phyloP scores from a whole-genome alignment of 2,797 vertebrate species.

The Myotis myotis region DNA sequence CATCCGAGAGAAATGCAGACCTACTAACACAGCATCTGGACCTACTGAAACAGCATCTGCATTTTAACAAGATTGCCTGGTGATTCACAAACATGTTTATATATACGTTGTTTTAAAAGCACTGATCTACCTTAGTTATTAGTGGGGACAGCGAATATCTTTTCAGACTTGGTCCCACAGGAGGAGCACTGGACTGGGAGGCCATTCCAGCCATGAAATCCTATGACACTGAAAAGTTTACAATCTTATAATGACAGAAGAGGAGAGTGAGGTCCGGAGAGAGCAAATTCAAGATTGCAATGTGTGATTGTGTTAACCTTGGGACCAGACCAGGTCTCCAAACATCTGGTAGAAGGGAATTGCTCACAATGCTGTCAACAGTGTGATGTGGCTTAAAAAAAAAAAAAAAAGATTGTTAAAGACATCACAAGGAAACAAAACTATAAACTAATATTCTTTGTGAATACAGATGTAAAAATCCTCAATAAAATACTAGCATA shows the following conservation, averaged over 20 bases:
- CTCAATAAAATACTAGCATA: constrained; percentile 34
- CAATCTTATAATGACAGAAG: not conserved
- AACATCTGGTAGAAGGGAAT: not conserved
- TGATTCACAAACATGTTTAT: not conserved
- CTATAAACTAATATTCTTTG: not conserved
- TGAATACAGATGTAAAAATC: not conserved
- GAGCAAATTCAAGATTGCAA: not conserved
- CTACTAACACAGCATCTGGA: not conserved
- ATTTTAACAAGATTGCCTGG: not conserved
- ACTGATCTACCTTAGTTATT: not conserved
- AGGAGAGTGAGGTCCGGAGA: not conserved
- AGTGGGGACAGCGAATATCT: not conserved
- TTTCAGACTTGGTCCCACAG: not conserved
- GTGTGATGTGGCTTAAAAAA: not conserved
- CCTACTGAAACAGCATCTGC: not conserved
- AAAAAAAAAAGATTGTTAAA: not conserved
- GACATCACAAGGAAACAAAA: constrained; percentile 27
- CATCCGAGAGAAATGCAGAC: not conserved
- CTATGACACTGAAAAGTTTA: not conserved
- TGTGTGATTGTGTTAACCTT: not conserved
- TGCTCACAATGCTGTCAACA: not conserved
- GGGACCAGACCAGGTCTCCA: not conserved
- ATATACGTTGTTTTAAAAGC: not conserved
- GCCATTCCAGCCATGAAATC: not conserved
- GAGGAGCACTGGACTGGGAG: not conserved